Conservation (phyloP, 1,140 invertebrate genomes). For the Neodiprion lecontei region DNA sequence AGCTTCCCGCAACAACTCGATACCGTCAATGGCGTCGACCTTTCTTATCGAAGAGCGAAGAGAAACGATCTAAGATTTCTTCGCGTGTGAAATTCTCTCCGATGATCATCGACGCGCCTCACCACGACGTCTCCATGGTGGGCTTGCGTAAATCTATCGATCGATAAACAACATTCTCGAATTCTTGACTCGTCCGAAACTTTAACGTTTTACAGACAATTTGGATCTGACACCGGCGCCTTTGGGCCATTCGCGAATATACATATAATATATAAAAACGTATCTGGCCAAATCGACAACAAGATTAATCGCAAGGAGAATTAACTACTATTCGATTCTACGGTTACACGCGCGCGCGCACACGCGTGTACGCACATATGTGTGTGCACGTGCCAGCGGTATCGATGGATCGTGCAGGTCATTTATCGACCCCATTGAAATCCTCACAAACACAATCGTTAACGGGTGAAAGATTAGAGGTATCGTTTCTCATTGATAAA, state of each 20-base stretch:
- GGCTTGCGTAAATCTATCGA: slow-evolving; percentile 23
- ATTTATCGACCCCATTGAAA: slow-evolving; percentile 5
- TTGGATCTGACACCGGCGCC: too few species aligned
- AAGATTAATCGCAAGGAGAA: too few species aligned
- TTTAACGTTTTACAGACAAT: too few species aligned
- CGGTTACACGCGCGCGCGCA: too few species aligned
- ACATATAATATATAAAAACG: too few species aligned
- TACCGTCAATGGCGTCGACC: slow-evolving; percentile 39
- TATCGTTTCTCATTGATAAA: slow-evolving; percentile 5
- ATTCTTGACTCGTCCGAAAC: background rate
- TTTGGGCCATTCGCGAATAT: too few species aligned
- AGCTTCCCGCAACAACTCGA: slow-evolving; percentile 38
- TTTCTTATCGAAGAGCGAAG: slow-evolving; percentile 23
- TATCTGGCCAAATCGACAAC: too few species aligned
- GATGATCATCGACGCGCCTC: background rate
- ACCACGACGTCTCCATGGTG: background rate
- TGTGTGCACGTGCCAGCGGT: background rate
- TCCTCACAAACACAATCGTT: background rate
- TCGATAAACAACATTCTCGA: background rate
- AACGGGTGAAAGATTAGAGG: background rate
- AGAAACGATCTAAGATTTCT: slow-evolving; percentile 9
- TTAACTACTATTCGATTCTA: background rate
- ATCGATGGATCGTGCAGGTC: background rate
- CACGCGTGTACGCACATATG: too few species aligned
- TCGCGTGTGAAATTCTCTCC: background rate